phyloP scores from a whole-genome alignment of 2,888 invertebrate species.

The Octodonta nipae region DNA sequence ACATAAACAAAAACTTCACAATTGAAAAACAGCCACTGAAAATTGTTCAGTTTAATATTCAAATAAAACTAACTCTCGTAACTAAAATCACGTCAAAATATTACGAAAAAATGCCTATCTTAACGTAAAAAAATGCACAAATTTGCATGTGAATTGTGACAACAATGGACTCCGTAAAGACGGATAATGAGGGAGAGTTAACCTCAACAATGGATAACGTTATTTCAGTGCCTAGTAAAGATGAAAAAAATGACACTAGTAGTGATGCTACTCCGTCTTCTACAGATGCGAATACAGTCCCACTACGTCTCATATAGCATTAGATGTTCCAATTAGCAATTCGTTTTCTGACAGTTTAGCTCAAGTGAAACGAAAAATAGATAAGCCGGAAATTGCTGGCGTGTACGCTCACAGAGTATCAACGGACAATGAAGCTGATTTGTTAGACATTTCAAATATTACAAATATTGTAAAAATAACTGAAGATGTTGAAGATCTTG shows the following conservation, averaged over 20 bases:
- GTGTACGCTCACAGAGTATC: slow-evolving; percentile 20
- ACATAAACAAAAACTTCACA: too few relatives aligned
- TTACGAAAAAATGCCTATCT: too few relatives aligned
- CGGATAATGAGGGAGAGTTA: slow-evolving; percentile 23
- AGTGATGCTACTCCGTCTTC: slow-evolving; percentile 32
- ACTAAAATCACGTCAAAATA: too few relatives aligned
- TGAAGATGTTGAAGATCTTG: slow-evolving; percentile 34
- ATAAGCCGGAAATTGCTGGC: background rate
- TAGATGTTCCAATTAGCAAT: slow-evolving; percentile 32
- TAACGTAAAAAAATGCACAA: too few relatives aligned
- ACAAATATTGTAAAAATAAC: slow-evolving; percentile 27
- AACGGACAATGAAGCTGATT: slow-evolving; percentile 13
- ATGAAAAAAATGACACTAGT: slow-evolving; percentile 26
- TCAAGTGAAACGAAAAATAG: slow-evolving; percentile 9
- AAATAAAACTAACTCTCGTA: too few relatives aligned
- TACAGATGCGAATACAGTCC: slow-evolving; percentile 26
- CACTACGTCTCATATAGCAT: slow-evolving; percentile 16
- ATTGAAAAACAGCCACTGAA: too few relatives aligned
- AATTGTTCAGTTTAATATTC: too few relatives aligned
- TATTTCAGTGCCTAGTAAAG: slow-evolving; percentile 24
- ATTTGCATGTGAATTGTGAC: too few relatives aligned
- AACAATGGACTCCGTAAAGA: too few relatives aligned
- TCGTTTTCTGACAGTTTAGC: slow-evolving; percentile 26
- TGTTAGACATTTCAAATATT: slow-evolving; percentile 18
- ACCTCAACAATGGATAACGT: slow-evolving; percentile 30